phyloP scores from a whole-genome alignment of 2,113 vertebrate species.

The Crotalus viridis region DNA sequence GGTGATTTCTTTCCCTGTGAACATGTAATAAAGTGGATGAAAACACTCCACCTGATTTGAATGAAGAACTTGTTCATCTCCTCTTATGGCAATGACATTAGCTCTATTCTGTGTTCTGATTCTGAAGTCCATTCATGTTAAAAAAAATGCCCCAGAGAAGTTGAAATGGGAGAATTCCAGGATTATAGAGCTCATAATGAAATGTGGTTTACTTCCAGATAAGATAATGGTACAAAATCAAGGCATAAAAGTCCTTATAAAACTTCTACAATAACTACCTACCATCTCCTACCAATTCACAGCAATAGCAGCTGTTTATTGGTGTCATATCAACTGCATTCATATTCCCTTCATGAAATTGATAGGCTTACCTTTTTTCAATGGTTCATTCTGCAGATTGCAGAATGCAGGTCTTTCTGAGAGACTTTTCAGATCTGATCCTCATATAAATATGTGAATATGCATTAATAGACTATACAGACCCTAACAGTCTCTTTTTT shows the following conservation, averaged over 20 bases:
- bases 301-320: not conserved
- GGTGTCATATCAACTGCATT: not conserved
- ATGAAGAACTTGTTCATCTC: conserved; percentile 13
- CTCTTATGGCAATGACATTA: not conserved
- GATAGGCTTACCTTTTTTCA: not conserved
- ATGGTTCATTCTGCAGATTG: not conserved
- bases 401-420: not conserved
- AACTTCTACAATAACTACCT: not conserved
- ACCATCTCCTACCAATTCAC: not conserved
- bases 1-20: conserved; percentile 30
- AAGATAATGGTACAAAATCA: not conserved
- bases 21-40: conserved; percentile 37
- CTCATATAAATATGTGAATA: not conserved
- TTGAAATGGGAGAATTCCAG: not conserved
- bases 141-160: conserved; percentile 5
- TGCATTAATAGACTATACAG: not conserved
- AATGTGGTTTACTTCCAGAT: conserved; percentile 27
- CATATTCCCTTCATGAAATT: not conserved
- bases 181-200: not conserved
- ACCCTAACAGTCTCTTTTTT: not conserved
- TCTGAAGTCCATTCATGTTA: not conserved
- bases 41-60: conserved; percentile 16
- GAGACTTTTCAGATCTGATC: not conserved
- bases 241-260: not conserved
- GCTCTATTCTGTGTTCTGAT: not conserved